These are phyloP conservation scores for Camponotus vicinus DNA, from an alignment of 1,140 invertebrate genomes.

Conservation along the genomic window DNA sequence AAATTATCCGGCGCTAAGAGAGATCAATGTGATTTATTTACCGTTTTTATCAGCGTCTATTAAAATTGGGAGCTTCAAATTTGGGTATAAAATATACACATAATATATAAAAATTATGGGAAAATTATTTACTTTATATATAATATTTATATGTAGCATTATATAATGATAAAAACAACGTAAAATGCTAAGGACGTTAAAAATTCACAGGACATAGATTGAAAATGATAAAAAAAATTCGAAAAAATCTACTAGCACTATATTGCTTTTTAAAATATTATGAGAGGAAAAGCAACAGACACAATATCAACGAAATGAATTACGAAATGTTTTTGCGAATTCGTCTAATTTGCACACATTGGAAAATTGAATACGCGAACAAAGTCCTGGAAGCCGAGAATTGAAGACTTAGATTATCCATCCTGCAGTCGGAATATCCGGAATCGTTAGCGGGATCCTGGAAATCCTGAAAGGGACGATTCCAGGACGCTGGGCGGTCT, in stretches of 20 bases:
- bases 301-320: not conserved
- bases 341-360: slow-evolving; percentile 11
- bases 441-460: slow-evolving; percentile 71
- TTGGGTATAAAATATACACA: not conserved
- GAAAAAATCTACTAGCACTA: not conserved
- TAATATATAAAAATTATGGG: not conserved
- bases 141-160: not conserved
- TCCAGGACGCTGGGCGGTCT: slow-evolving; percentile 67
- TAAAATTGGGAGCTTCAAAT: slow-evolving; percentile 23
- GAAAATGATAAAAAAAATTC: not conserved
- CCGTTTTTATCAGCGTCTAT: slow-evolving; percentile 50
- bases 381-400: slow-evolving; percentile 18
- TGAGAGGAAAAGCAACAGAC: not conserved
- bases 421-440: slow-evolving; percentile 63
- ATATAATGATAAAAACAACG: not conserved
- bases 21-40: slow-evolving; percentile 56
- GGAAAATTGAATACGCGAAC: slow-evolving; percentile 14
- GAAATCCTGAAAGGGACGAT: slow-evolving; percentile 67
- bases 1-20: slow-evolving; percentile 67
- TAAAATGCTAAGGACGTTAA: not conserved
- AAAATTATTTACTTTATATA: not conserved
- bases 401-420: slow-evolving; percentile 40
- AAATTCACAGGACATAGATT: not conserved
- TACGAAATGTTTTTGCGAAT: not conserved
- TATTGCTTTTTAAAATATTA: not conserved